Evolutionary conservation across 1,140 invertebrate species (phyloP).

Genomic region (Gyrodactylus bullatarudis): DNA sequence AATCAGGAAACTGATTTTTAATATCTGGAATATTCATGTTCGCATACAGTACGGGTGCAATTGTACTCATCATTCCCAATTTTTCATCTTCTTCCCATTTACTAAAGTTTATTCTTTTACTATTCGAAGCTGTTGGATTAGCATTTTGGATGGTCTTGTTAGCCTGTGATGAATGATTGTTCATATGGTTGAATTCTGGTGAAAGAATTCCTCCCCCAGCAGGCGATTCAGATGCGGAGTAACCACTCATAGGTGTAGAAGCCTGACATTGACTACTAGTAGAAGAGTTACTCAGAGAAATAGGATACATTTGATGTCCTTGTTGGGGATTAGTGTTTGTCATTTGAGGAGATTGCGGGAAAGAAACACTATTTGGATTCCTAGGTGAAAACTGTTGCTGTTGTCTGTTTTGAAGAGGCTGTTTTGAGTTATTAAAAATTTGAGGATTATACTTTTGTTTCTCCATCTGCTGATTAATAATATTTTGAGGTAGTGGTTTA

Average conservation of each 20-base stretch:
- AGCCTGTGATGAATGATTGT: background rate
- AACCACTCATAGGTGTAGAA: no score
- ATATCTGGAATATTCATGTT: background rate
- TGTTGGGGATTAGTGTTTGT: background rate
- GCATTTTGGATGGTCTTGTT: background rate
- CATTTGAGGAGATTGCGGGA: background rate
- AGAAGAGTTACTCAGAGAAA: no score
- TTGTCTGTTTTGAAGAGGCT: no score
- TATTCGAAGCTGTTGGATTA: background rate
- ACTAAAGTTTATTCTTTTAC: background rate
- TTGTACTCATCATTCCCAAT: background rate
- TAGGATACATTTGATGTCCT: background rate
- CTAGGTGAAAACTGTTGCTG: no score
- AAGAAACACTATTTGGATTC: background rate
- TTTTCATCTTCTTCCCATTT: constrained; percentile 5
- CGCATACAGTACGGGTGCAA: constrained; percentile 4
- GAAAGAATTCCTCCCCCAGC: background rate
- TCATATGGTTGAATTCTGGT: background rate
- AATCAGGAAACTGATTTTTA: background rate
- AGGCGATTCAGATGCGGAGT: no score
- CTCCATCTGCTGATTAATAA: no score
- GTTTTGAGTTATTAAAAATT: no score
- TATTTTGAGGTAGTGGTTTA: no score
- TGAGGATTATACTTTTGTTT: no score
- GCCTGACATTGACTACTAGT: no score